Evolutionary conservation across 2,113 vertebrate genomes (phyloP).

Genomic region (Bufo gargarizans): DNA sequence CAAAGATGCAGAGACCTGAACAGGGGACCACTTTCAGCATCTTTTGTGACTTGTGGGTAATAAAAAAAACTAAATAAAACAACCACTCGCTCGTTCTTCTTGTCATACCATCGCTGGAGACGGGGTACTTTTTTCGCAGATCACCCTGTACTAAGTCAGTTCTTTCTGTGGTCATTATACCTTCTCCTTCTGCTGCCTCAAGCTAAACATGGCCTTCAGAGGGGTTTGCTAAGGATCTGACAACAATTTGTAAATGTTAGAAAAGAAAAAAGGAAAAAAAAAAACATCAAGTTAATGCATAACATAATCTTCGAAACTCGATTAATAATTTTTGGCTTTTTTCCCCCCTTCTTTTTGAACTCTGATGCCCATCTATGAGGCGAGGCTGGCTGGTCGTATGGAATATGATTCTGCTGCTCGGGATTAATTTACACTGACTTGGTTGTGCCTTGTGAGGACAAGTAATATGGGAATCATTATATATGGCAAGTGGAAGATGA

Average conservation of each 20-base stretch:
- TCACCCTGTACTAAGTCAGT: too few species aligned
- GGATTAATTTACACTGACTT: constrained; percentile 39
- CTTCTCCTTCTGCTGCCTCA: neutral
- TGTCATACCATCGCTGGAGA: too few species aligned
- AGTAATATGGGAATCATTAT: constrained; percentile 47
- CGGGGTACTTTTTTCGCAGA: too few species aligned
- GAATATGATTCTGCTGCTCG: constrained; percentile 34
- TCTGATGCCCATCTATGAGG: neutral
- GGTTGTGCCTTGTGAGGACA: constrained; percentile 41
- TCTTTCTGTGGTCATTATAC: neutral
- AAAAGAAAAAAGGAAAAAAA: too few species aligned
- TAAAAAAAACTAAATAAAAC: too few species aligned
- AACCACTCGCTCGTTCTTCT: too few species aligned
- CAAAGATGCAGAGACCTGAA: too few species aligned
- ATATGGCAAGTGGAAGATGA: constrained; percentile 26
- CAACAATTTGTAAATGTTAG: neutral
- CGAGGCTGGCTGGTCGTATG: constrained; percentile 6
- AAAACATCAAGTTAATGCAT: neutral
- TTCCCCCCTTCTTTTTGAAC: neutral
- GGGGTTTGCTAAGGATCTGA: neutral
- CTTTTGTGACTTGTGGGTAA: too few species aligned
- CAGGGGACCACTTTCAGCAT: too few species aligned
- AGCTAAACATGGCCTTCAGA: neutral
- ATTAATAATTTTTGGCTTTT: neutral
- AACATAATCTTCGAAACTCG: neutral